Evolutionary conservation across 2,797 vertebrate species (phyloP).

Genomic region (Hozukius guyotensis): DNA sequence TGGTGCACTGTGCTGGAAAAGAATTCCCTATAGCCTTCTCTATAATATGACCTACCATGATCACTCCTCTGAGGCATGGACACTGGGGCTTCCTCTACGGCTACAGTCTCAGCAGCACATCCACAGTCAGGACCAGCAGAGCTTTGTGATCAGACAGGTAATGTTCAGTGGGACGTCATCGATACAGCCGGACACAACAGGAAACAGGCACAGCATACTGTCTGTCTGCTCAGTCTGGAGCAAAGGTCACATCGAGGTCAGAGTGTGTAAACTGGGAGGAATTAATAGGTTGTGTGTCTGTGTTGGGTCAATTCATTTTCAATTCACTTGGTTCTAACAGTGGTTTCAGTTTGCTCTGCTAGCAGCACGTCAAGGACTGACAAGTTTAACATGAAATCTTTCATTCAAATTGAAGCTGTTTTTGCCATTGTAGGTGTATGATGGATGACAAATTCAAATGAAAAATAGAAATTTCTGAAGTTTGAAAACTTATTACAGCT

Average conservation of each 20-base stretch:
- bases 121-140: background rate
- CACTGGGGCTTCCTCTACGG: background rate
- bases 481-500: background rate
- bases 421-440: background rate
- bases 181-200: background rate
- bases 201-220: background rate
- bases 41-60: background rate
- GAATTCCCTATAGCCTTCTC: background rate
- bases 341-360: background rate
- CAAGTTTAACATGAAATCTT: background rate
- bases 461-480: background rate
- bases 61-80: background rate
- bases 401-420: background rate
- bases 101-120: constrained; percentile 4
- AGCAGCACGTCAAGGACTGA: background rate
- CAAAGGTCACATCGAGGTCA: constrained; percentile 16
- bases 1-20: background rate
- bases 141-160: background rate
- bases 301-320: constrained; percentile 26
- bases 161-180: background rate
- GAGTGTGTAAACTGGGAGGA: constrained; percentile 8
- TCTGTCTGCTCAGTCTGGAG: background rate
- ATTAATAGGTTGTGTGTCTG: background rate
- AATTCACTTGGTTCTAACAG: background rate
- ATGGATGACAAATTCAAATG: background rate